Evolutionary conservation across 2,797 vertebrate species (phyloP).

Genomic region (Crotalus adamanteus): DNA sequence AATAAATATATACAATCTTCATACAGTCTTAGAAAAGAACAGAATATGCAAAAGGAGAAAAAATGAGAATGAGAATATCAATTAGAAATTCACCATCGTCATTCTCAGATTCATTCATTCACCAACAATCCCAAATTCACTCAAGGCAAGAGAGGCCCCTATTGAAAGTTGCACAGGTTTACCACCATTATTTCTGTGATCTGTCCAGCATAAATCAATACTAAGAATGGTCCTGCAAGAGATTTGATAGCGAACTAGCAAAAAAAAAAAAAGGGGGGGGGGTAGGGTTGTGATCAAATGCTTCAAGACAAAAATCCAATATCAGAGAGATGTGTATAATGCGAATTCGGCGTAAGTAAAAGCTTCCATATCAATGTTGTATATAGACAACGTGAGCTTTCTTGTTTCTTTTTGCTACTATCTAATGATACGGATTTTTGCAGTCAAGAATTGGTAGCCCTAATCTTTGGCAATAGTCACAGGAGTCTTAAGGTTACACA

Average conservation of each 20-base stretch:
- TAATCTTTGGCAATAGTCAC: not conserved
- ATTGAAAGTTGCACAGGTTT: not conserved
- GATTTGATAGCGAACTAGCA: not conserved
- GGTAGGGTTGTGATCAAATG: not conserved
- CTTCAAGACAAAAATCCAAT: not conserved
- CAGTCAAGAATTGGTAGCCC: not conserved
- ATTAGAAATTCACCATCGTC: not conserved
- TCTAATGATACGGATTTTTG: not conserved
- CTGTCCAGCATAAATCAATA: not conserved
- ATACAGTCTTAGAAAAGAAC: not conserved
- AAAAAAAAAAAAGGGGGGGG: accelerated
- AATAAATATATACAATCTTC: not conserved
- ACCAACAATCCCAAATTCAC: not conserved
- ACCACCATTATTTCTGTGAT: not conserved
- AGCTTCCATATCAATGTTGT: not conserved
- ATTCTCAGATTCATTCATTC: not conserved
- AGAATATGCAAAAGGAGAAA: not conserved
- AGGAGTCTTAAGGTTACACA: not conserved
- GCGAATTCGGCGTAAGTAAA: not conserved
- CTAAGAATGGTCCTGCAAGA: not conserved
- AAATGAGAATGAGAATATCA: not conserved
- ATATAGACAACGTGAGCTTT: not conserved
- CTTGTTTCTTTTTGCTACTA: not conserved
- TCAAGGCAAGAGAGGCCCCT: too few species aligned
- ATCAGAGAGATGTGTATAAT: not conserved